A percentile compares a stretch with the other conserved stretches of the same genome.
phyloP scores from a whole-genome alignment of 2,113 vertebrate species.

The Pollimyrus isidori region DNA sequence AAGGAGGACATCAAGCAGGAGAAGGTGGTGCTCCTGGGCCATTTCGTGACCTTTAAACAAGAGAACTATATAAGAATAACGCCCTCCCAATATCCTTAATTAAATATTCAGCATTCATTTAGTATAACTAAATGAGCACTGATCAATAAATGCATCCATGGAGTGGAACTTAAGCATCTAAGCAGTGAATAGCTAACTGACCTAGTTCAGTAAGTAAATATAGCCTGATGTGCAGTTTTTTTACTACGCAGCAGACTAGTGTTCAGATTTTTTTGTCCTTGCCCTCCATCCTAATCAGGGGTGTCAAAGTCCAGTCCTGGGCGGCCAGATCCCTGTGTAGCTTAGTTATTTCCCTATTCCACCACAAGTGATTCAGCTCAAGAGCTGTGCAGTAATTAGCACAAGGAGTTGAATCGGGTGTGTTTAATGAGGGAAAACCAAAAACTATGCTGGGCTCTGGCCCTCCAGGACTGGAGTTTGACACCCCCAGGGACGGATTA shows the following conservation, averaged over 20 bases:
- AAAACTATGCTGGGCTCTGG: no score
- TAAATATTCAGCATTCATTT: neutral
- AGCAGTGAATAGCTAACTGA: neutral
- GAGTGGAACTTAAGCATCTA: neutral
- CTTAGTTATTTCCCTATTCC: no score
- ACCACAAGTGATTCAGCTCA: no score
- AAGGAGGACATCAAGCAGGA: constrained; percentile 88
- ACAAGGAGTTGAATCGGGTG: no score
- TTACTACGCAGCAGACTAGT: neutral
- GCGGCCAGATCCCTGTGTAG: no score
- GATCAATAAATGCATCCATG: neutral
- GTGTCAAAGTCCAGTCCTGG: no score
- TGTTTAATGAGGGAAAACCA: no score
- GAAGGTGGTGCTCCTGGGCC: constrained; percentile 57
- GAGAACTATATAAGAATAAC: neutral
- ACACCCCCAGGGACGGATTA: no score
- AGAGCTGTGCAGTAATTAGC: no score
- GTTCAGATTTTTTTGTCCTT: neutral
- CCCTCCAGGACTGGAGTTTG: no score
- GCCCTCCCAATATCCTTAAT: neutral
- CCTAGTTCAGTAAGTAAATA: neutral
- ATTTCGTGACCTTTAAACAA: neutral
- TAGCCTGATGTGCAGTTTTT: neutral
- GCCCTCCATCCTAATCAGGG: neutral
- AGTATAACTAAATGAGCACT: neutral